Evolutionary conservation across 2,888 invertebrate genomes (phyloP), one percentile per base, ranked within the genome.

Genomic region (Lycophotia porphyrea): DNA sequence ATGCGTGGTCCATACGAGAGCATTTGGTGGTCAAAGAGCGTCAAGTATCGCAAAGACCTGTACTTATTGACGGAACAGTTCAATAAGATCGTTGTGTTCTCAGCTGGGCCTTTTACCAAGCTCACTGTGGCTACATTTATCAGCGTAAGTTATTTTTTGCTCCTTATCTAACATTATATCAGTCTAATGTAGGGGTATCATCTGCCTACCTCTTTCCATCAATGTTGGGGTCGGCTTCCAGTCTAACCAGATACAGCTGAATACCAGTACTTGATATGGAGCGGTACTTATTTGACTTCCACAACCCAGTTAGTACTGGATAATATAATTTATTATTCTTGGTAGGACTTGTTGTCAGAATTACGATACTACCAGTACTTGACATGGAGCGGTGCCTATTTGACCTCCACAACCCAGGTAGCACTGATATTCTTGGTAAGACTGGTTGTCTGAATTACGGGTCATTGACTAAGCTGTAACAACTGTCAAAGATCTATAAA

Each of bases 41-140:
- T 84, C 0, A 82, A 86, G 0, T 85, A 89, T 24, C 91, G 91
- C 15, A 94, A 91, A 58, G 86, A 93, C 5, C 47, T 94, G 21
- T 86, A 83, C 36, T 89, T 95, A 11, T 76, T 95, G 2, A 88
- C 82, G 0, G 90, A 87, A 0, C 95, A 95, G 86, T 92, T 91
- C 36, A 91, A 86, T 0, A 93, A 90, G 34, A 80, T 61, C 0
- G 85, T 95, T 0, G 93, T 94, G 0, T 95, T 95, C 71, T 93
- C 93, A 0, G 95, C 95, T 0, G 95, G 95, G 0, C 95, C 95
- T 0, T 95, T 95, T 52, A 86, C 91, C 0, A 88, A 92, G 13
- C 88, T 96, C 0, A 95, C 93, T 27, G 90, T 96, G 0, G 86
- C 94, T 68, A 95, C 95, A 0, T 95, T 95, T 87, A 89, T 95